A percentile compares a stretch with the other conserved stretches of the same genome.
Conservation (phyloP, 2,113 vertebrate species). For the Aspidoscelis tigris region DNA sequence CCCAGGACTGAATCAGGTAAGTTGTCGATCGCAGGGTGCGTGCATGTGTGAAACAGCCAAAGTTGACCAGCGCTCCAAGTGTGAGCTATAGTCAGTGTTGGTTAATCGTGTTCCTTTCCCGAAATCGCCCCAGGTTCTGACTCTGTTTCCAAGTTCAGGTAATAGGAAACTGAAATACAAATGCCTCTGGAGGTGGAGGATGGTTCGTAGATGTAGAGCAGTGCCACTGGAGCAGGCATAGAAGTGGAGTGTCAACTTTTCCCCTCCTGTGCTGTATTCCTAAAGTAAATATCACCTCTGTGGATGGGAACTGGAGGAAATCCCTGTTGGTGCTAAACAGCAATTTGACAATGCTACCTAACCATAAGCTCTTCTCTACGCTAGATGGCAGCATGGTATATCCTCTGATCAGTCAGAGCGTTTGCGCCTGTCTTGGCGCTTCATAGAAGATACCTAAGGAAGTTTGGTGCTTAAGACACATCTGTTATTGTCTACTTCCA, state of each 20-base stretch:
- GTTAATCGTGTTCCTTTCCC: too few species aligned
- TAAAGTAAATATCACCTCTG: neutral
- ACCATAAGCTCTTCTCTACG: conserved; percentile 29
- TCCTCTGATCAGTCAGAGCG: conserved; percentile 12
- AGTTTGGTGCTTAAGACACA: conserved; percentile 5
- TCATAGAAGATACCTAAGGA: neutral
- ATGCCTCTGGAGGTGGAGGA: too few species aligned
- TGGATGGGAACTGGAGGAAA: neutral
- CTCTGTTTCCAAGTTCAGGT: too few species aligned
- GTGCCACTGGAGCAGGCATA: neutral
- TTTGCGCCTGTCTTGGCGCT: neutral
- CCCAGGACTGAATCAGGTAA: too few species aligned
- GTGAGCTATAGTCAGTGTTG: too few species aligned
- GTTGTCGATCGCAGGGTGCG: too few species aligned
- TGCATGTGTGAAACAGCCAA: too few species aligned
- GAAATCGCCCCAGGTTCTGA: too few species aligned
- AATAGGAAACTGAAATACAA: too few species aligned
- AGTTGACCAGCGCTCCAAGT: too few species aligned
- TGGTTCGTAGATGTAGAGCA: too few species aligned
- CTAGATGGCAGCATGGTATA: conserved; percentile 76
- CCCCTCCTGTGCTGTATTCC: neutral
- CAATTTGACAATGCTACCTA: neutral
- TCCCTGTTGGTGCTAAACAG: neutral
- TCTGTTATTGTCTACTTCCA: conserved; percentile 5
- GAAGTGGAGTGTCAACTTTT: neutral